These are phyloP conservation scores for Rhinopomastus cyanomelas DNA, from an alignment of 2,113 vertebrate genomes.

Conservation along the genomic window DNA sequence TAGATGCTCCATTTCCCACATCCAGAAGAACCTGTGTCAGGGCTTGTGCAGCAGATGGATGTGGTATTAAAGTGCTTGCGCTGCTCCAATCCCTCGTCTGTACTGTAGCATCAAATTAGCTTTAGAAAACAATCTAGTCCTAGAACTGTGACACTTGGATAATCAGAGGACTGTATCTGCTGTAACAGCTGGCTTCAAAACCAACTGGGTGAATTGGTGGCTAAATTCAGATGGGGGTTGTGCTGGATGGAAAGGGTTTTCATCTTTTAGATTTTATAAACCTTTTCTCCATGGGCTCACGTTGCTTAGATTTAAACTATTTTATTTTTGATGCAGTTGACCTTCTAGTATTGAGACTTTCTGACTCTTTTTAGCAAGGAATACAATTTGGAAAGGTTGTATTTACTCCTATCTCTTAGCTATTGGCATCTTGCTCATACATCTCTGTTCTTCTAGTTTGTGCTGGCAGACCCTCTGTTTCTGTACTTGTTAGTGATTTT, in stretches of 20 bases:
- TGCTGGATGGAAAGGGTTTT: not conserved
- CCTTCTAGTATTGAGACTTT: not conserved
- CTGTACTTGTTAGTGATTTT: not conserved
- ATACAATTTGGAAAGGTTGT: not conserved
- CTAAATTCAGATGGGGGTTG: not conserved
- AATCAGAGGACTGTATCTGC: not conserved
- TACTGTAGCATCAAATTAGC: not conserved
- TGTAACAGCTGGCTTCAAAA: conserved; percentile 6
- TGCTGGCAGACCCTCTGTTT: not conserved
- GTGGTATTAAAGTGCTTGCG: not conserved
- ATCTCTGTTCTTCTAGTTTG: not conserved
- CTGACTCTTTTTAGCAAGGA: not conserved
- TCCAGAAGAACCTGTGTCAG: not conserved
- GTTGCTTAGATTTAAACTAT: not conserved
- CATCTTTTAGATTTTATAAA: not conserved
- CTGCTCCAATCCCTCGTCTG: not conserved
- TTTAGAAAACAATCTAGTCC: not conserved
- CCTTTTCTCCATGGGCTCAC: not conserved
- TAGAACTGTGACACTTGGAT: not conserved
- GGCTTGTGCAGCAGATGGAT: conserved; percentile 2
- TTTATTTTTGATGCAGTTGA: not conserved
- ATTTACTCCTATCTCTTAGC: not conserved
- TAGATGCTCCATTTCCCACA: not conserved
- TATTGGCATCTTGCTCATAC: not conserved
- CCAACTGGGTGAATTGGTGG: not conserved